phyloP scores from a whole-genome alignment of 2,888 invertebrate genomes.

The Cheilosia grossa region DNA sequence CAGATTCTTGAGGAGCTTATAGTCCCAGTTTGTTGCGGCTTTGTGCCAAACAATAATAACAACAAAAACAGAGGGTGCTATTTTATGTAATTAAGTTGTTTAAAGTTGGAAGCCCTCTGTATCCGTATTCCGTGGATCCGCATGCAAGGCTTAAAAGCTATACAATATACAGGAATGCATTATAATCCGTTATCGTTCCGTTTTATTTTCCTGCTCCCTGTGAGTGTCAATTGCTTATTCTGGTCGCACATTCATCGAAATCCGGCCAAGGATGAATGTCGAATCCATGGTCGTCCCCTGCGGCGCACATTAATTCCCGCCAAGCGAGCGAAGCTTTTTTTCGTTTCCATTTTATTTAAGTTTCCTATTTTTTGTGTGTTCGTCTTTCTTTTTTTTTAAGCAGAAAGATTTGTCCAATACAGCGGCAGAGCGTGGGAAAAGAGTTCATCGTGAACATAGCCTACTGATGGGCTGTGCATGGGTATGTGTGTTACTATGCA shows the following conservation, averaged over 20 bases:
- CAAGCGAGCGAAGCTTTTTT: constrained; percentile 51
- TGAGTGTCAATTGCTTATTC: constrained; percentile 71
- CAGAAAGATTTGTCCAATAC: constrained; percentile 62
- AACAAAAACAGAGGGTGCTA: neutral
- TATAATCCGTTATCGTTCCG: constrained; percentile 49
- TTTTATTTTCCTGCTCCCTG: constrained; percentile 26
- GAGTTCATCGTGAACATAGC: constrained; percentile 42
- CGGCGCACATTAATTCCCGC: constrained; percentile 71
- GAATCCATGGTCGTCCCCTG: constrained; percentile 72
- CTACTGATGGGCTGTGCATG: constrained; percentile 11
- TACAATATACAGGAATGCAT: constrained; percentile 44
- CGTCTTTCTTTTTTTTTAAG: constrained; percentile 20
- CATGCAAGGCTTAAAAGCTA: constrained; percentile 44
- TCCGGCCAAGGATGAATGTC: constrained; percentile 74
- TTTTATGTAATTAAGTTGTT: constrained; percentile 41
- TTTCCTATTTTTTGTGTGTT: constrained; percentile 39
- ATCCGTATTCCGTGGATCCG: constrained; percentile 8
- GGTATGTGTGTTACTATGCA: constrained; percentile 20
- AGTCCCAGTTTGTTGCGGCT: constrained; percentile 50
- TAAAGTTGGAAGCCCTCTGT: constrained; percentile 49
- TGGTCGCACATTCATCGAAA: constrained; percentile 72
- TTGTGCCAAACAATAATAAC: constrained; percentile 40
- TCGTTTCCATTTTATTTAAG: constrained; percentile 46
- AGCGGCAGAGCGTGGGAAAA: constrained; percentile 24
- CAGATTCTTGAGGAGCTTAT: constrained; percentile 44